phyloP scores from a whole-genome alignment of 2,888 invertebrate species.

The Drosophila prolongata region DNA sequence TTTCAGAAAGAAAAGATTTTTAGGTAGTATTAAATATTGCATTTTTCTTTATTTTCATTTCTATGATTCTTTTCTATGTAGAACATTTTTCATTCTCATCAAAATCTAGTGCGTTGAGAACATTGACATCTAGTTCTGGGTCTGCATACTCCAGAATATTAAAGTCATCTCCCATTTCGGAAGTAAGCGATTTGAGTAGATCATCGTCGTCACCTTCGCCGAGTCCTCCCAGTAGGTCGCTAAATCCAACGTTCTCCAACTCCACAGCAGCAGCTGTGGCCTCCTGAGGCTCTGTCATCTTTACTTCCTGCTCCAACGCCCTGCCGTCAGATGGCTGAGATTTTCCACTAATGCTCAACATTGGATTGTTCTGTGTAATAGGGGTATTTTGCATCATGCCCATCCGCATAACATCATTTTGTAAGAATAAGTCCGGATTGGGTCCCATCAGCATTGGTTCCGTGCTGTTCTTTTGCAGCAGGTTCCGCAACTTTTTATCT shows the following conservation, averaged over 20 bases:
- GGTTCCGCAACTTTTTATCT: constrained; percentile 61
- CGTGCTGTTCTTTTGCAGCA: constrained; percentile 64
- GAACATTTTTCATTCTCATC: constrained; percentile 86
- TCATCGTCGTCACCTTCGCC: constrained; percentile 96
- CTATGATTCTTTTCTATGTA: constrained; percentile 11
- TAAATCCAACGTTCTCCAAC: constrained; percentile 87
- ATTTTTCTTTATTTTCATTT: constrained; percentile 26
- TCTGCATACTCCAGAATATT: constrained; percentile 98
- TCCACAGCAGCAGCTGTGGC: constrained; percentile 68
- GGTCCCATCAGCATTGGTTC: constrained; percentile 61
- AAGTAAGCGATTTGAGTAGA: constrained; percentile 88
- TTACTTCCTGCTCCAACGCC: constrained; percentile 61
- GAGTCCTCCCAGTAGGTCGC: constrained; percentile 92
- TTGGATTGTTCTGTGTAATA: constrained; percentile 70
- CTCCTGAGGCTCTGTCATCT: constrained; percentile 87
- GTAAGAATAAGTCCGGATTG: constrained; percentile 61
- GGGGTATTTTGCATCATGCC: constrained; percentile 58
- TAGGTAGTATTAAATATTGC: constrained; percentile 31
- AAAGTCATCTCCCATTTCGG: constrained; percentile 97
- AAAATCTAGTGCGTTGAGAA: constrained; percentile 93
- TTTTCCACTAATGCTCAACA: constrained; percentile 68
- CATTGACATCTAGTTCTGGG: constrained; percentile 95
- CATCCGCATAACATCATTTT: constrained; percentile 57
- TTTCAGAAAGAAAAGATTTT: background rate
- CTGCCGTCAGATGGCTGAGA: constrained; percentile 57